Conservation (phyloP, 2,797 vertebrate species). For the Xiphorhynchus erythropygius region DNA sequence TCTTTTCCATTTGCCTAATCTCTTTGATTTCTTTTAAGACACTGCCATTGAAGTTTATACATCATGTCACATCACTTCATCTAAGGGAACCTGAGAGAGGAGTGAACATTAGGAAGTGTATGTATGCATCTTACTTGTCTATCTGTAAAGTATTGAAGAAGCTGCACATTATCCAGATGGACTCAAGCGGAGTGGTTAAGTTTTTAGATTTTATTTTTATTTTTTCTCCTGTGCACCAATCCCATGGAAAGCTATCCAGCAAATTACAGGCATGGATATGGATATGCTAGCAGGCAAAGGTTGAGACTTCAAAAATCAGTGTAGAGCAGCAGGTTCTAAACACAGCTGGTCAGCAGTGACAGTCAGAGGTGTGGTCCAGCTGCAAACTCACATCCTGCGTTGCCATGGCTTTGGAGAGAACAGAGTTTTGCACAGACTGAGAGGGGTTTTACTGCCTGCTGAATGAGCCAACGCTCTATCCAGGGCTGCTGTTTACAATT, state of each 20-base stretch:
- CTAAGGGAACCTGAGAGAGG: neutral
- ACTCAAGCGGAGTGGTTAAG: neutral
- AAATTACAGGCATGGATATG: neutral
- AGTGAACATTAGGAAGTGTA: neutral
- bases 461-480: neutral
- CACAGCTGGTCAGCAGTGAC: neutral
- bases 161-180: neutral
- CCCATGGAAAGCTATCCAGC: neutral
- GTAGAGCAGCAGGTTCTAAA: neutral
- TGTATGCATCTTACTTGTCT: neutral
- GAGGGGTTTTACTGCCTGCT: neutral
- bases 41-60: neutral
- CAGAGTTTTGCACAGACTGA: neutral
- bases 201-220: no score
- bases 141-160: neutral
- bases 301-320: neutral
- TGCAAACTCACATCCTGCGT: accelerated
- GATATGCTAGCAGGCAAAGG: neutral
- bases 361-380: neutral
- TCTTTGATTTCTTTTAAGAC: neutral
- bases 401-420: neutral
- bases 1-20: neutral
- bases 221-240: neutral
- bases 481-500: neutral
- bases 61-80: neutral